Evolutionary conservation across 2,113 vertebrate species (phyloP).

Genomic region (Meles meles): DNA sequence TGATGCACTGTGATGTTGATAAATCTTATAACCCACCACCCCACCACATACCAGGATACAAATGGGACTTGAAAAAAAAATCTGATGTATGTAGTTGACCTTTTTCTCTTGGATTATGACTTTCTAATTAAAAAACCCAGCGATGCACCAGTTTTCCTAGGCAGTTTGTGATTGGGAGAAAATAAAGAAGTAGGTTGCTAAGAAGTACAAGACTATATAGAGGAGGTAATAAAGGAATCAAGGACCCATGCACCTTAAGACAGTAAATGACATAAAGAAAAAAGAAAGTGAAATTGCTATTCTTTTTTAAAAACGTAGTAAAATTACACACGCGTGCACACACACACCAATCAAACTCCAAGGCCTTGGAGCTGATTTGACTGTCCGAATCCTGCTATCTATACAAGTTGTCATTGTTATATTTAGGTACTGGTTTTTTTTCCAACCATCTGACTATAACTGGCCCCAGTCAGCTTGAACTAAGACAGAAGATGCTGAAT

Average conservation of each 20-base stretch:
- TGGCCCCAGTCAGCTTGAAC: neutral
- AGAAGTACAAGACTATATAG: neutral
- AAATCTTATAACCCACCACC: conserved; percentile 7
- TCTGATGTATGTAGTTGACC: conserved; percentile 50
- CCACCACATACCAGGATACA: conserved; percentile 64
- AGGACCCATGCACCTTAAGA: neutral
- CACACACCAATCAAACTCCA: neutral
- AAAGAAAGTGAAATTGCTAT: neutral
- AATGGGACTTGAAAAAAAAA: conserved; percentile 64
- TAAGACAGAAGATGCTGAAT: neutral
- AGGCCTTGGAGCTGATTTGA: neutral
- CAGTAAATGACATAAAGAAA: neutral
- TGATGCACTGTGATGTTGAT: conserved; percentile 81
- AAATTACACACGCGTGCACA: neutral
- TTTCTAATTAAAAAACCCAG: neutral
- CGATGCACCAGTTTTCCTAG: neutral
- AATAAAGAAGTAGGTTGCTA: neutral
- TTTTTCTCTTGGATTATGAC: conserved; percentile 37
- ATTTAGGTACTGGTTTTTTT: neutral
- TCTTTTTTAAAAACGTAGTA: neutral
- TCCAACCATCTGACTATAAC: neutral
- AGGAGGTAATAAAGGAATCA: neutral
- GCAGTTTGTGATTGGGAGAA: neutral
- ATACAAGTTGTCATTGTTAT: neutral
- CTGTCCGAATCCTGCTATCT: neutral